These are phyloP conservation scores for Terrapene triunguis DNA, from an alignment of 2,113 vertebrate species.

Conservation along the genomic window DNA sequence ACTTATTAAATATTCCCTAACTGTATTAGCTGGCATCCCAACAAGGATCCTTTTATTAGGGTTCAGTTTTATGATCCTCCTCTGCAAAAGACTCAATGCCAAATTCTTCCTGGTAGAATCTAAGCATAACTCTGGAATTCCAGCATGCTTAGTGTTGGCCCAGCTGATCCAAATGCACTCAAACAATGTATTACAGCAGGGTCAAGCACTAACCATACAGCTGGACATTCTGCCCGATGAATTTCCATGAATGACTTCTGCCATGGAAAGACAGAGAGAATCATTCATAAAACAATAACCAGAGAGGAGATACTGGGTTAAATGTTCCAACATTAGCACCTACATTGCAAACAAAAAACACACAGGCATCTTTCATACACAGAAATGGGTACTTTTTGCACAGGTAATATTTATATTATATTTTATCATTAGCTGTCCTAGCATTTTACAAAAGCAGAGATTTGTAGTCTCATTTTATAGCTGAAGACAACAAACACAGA, in stretches of 20 bases:
- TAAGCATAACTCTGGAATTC: not conserved
- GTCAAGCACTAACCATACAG: not conserved
- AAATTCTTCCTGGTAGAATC: not conserved
- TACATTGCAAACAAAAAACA: not conserved
- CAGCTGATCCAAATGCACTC: not conserved
- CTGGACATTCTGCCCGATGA: not conserved
- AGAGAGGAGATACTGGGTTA: not conserved
- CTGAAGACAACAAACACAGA: not conserved
- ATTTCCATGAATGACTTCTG: not conserved
- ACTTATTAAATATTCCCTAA: not conserved
- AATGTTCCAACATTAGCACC: not conserved
- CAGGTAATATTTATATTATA: not conserved
- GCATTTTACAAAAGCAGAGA: not conserved
- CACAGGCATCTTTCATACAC: not conserved
- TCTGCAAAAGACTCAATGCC: not conserved
- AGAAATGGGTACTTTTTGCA: not conserved
- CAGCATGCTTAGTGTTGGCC: not conserved
- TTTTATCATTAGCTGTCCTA: not conserved
- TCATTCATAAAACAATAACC: not conserved
- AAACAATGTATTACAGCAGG: accelerated
- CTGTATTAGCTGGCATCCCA: not conserved
- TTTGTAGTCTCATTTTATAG: not conserved
- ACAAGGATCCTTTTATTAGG: not conserved
- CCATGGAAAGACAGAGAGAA: not conserved
- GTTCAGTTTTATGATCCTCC: not conserved